phyloP scores from a whole-genome alignment of 2,797 vertebrate species.

The Alauda arvensis region DNA sequence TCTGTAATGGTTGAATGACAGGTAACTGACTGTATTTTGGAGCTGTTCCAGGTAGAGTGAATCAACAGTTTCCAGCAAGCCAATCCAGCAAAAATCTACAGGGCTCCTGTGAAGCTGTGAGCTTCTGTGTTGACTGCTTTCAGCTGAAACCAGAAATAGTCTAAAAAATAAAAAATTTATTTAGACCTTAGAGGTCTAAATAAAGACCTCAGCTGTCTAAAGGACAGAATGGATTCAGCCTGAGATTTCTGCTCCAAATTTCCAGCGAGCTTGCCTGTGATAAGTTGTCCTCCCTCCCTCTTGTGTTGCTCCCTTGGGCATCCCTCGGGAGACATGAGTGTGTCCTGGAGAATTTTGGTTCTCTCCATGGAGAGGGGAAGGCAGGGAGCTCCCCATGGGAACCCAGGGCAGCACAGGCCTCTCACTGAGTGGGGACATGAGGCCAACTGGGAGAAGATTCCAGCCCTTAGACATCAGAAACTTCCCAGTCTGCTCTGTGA shows the following conservation, averaged over 20 bases:
- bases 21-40: conserved; percentile 24
- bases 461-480: background rate
- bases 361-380: background rate
- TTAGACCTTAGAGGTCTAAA: background rate
- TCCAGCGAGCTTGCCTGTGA: background rate
- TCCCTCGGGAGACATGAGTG: background rate
- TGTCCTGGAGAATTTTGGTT: background rate
- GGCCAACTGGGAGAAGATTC: background rate
- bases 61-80: conserved; percentile 11
- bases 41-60: conserved; percentile 12
- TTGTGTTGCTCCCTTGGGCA: background rate
- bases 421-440: background rate
- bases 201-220: background rate
- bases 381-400: background rate
- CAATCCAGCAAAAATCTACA: background rate
- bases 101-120: background rate
- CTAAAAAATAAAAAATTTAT: background rate
- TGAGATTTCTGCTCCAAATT: background rate
- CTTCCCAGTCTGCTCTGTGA: background rate
- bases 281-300: background rate
- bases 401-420: background rate
- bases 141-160: background rate
- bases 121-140: conserved; percentile 5
- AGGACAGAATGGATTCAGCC: background rate
- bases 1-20: conserved; percentile 18